phyloP scores from a whole-genome alignment of 2,888 invertebrate species.

The Oscheius sp. region DNA sequence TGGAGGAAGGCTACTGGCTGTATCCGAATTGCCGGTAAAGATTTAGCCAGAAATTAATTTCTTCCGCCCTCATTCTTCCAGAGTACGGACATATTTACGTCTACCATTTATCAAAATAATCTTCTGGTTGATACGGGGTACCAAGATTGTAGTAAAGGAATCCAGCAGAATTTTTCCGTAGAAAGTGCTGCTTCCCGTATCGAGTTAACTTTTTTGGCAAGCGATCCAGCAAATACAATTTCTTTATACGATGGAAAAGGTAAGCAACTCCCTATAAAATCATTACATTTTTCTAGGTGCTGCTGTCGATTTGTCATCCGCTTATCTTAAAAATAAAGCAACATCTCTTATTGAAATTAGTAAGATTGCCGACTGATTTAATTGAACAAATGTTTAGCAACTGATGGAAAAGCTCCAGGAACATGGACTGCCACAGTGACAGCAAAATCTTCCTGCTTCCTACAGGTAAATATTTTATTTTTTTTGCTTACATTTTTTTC shows the following conservation, averaged over 20 bases:
- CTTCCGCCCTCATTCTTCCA: neutral
- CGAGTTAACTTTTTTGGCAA: neutral
- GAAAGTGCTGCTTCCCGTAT: neutral
- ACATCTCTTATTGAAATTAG: no score
- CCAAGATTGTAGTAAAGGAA: neutral
- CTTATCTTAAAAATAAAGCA: no score
- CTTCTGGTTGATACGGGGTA: neutral
- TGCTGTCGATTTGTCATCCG: neutral
- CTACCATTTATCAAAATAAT: neutral
- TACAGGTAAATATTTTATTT: neutral
- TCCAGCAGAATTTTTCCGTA: conserved; percentile 5
- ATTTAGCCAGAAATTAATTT: conserved; percentile 1
- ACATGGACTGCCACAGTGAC: no score
- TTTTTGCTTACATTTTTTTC: neutral
- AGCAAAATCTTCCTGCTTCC: no score
- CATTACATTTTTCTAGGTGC: neutral
- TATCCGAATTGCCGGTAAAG: no score
- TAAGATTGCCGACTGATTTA: no score
- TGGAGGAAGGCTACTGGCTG: neutral
- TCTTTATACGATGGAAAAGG: no score
- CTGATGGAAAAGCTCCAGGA: no score
- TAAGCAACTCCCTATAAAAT: no score
- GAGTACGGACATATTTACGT: neutral
- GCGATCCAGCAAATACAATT: neutral
- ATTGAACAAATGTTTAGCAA: no score